Conservation (phyloP, 2,113 vertebrate genomes). For the Tretioscincus oriximinensis region DNA sequence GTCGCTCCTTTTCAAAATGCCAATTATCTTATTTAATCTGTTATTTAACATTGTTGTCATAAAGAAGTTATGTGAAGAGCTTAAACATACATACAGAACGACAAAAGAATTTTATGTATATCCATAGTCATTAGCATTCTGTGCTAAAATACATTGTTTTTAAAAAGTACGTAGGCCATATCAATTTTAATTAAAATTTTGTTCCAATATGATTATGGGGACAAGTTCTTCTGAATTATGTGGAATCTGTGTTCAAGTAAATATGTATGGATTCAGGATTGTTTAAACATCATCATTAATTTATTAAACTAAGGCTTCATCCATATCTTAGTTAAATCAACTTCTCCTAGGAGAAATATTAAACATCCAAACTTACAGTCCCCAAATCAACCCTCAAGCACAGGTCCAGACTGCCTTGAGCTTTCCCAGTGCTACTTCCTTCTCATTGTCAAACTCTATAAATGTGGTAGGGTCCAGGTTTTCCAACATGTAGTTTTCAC, state of each 20-base stretch:
- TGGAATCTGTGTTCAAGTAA: background rate
- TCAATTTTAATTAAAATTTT: slow-evolving; percentile 4
- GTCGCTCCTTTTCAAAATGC: slow-evolving; percentile 24
- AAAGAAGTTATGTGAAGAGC: background rate
- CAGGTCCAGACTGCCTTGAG: too few relatives aligned
- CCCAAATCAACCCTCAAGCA: too few relatives aligned
- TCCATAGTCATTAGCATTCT: background rate
- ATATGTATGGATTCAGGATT: background rate
- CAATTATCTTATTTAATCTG: slow-evolving; percentile 24
- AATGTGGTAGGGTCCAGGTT: too few relatives aligned
- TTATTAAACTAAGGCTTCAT: too few relatives aligned
- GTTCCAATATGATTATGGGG: background rate
- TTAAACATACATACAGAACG: background rate
- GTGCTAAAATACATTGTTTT: background rate
- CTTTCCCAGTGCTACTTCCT: too few relatives aligned
- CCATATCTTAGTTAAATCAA: too few relatives aligned
- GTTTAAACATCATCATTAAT: too few relatives aligned
- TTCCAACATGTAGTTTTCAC: too few relatives aligned
- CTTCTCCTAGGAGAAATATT: too few relatives aligned
- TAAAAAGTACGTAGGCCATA: background rate
- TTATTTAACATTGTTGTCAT: slow-evolving; percentile 33
- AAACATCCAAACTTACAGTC: too few relatives aligned
- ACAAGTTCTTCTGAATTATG: background rate
- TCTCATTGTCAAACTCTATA: too few relatives aligned
- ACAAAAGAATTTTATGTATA: slow-evolving; percentile 4